These are phyloP conservation scores for Glyphotaelius pellucidus DNA, from an alignment of 2,888 invertebrate genomes.

Conservation along the genomic window DNA sequence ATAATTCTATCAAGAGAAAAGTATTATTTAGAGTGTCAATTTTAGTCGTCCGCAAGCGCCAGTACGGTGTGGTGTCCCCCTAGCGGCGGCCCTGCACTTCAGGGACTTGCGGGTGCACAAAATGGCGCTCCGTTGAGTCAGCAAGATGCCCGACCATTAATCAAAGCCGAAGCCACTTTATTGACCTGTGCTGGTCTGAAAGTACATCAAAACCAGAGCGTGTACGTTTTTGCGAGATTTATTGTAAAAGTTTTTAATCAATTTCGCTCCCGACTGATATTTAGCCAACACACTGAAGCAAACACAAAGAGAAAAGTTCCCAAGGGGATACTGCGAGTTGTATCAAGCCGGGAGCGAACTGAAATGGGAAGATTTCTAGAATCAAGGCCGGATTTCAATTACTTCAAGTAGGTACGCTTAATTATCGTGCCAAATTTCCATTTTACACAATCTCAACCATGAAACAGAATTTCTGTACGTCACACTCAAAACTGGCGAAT, in stretches of 20 bases:
- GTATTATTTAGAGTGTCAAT: not conserved
- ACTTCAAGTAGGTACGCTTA: slow-evolving; percentile 13
- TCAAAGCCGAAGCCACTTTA: slow-evolving; percentile 59
- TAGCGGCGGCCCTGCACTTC: not conserved
- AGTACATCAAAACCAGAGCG: slow-evolving; percentile 53
- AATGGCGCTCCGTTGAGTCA: slow-evolving; percentile 62
- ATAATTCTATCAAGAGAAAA: not conserved
- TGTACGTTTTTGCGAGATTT: slow-evolving; percentile 57
- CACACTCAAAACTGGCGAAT: not conserved
- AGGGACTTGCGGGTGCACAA: slow-evolving; percentile 36
- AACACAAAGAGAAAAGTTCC: slow-evolving; percentile 7
- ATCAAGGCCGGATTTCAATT: slow-evolving; percentile 19
- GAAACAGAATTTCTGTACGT: not conserved
- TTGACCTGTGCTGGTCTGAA: slow-evolving; percentile 51
- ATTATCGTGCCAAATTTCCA: slow-evolving; percentile 13
- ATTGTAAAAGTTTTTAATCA: slow-evolving; percentile 63
- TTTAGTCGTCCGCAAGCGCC: not conserved
- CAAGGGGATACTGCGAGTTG: not conserved
- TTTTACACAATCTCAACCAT: not conserved
- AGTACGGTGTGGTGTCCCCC: not conserved
- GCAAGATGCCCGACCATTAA: slow-evolving; percentile 64
- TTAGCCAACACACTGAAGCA: slow-evolving; percentile 28
- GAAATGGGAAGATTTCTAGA: not conserved
- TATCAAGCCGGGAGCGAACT: not conserved
- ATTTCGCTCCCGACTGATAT: slow-evolving; percentile 53